Evolutionary conservation across 1,140 invertebrate species (phyloP).

Genomic region (silkworm (Bombyx mori)): ASM3026992v2 NC_085129.1:5753001-5753500

Average conservation of each 20-base stretch:
- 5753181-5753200: constrained; percentile 29
- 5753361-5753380: constrained; percentile 19
- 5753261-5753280: constrained; percentile 44
- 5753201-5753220: constrained; percentile 62
- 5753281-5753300: constrained; percentile 48
- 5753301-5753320: constrained; percentile 28
- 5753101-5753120: too few species aligned
- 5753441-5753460: neutral
- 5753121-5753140: neutral
- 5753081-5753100: too few species aligned
- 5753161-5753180: constrained; percentile 3
- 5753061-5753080: too few species aligned
- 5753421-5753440: constrained; percentile 3
- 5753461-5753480: too few species aligned
- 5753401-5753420: constrained; percentile 18
- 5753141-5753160: neutral
- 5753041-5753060: too few species aligned
- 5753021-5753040: too few species aligned
- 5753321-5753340: constrained; percentile 18
- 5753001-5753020: too few species aligned
- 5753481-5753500: too few species aligned
- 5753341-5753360: constrained; percentile 9
- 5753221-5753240: constrained; percentile 47
- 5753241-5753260: constrained; percentile 39
- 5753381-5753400: constrained; percentile 16